Percentiles rank a stretch among this genome's conserved stretches.
These are phyloP conservation scores for Cichladusa arquata DNA, from an alignment of 2,113 vertebrate genomes.

Conservation along the genomic window DNA sequence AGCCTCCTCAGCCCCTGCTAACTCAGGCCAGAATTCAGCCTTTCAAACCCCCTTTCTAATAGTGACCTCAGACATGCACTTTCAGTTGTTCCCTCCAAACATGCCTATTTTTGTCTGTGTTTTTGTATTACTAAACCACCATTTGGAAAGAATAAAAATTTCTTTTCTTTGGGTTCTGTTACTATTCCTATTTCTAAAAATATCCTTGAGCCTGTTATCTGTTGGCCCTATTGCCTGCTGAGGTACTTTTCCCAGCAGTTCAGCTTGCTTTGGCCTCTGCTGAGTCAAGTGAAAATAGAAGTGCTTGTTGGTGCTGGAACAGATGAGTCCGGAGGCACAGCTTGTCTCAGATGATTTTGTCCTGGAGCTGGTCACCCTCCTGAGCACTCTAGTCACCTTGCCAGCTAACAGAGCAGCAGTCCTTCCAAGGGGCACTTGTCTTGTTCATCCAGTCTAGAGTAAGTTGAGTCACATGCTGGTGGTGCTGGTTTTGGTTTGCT, in stretches of 20 bases:
- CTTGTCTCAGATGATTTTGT: not conserved
- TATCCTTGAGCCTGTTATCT: not conserved
- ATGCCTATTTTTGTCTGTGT: not conserved
- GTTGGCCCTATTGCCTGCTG: not conserved
- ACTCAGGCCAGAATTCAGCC: not conserved
- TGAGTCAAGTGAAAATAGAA: not conserved
- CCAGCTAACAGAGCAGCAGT: not conserved
- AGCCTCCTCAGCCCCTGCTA: slow-evolving; percentile 31
- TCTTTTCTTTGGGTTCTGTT: not conserved
- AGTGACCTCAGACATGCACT: not conserved
- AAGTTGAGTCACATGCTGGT: not conserved
- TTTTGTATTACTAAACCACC: not conserved
- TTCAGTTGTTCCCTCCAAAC: not conserved
- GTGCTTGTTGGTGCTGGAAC: not conserved
- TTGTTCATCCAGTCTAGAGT: not conserved
- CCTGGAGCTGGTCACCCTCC: not conserved
- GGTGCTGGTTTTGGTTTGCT: not conserved
- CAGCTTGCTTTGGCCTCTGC: not conserved
- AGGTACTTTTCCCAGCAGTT: not conserved
- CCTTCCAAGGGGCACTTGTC: not conserved
- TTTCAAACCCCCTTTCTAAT: not conserved
- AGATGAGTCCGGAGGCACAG: not conserved
- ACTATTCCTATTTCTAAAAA: not conserved
- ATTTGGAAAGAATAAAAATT: not conserved
- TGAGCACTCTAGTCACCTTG: not conserved